Percentiles rank a stretch among this genome's conserved stretches.
These are phyloP conservation scores for Sterrhoptilus dennistouni DNA, from an alignment of 2,113 vertebrate species.

Conservation along the genomic window DNA sequence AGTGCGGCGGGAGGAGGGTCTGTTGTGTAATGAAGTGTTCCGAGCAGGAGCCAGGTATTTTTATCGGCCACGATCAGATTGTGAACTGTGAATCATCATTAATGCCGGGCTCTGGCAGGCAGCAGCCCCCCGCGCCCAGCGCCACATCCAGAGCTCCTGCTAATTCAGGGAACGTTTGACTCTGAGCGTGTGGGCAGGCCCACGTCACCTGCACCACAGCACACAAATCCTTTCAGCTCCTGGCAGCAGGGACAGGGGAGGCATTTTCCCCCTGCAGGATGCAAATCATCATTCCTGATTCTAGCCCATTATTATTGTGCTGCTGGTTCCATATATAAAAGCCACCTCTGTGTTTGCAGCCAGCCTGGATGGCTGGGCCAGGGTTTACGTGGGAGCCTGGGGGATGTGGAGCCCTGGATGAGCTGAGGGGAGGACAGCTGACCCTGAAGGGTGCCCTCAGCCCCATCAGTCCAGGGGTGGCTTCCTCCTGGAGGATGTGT, in stretches of 20 bases:
- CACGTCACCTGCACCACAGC: constrained; percentile 26
- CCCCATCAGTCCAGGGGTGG: rapidly evolving
- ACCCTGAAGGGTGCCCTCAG: neutral
- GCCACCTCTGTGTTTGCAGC: neutral
- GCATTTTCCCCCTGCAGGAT: neutral
- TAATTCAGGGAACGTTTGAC: constrained; percentile 52
- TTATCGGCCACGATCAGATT: constrained; percentile 48
- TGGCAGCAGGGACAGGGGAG: neutral
- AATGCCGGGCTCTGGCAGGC: constrained; percentile 41
- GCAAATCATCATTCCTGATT: neutral
- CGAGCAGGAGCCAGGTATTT: constrained; percentile 49
- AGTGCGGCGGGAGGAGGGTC: neutral
- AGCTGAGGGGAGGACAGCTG: neutral
- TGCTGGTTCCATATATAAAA: constrained; percentile 12
- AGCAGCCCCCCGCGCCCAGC: neutral
- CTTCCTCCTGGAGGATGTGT: neutral
- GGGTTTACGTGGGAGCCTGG: neutral
- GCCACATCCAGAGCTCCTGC: constrained; percentile 26
- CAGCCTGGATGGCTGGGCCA: neutral
- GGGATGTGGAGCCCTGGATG: neutral
- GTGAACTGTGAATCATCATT: constrained; percentile 68
- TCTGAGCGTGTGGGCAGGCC: constrained; percentile 53
- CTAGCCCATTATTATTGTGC: neutral
- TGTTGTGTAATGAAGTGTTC: constrained; percentile 58
- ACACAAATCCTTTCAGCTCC: neutral